phyloP scores from a whole-genome alignment of 2,113 vertebrate species.

The Alectura lathami region DNA sequence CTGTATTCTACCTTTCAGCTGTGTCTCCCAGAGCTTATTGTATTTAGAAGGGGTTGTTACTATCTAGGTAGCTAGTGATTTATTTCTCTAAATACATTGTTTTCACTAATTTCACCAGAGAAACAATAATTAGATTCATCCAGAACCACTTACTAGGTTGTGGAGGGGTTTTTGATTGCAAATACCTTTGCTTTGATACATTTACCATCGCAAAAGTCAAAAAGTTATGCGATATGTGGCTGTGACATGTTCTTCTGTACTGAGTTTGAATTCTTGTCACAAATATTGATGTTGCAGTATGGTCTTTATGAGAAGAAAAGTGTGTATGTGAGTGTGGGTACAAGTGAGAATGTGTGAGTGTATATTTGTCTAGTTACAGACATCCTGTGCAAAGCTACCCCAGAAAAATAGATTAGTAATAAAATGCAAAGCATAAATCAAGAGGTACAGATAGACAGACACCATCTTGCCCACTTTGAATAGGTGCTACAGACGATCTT shows the following conservation, averaged over 20 bases:
- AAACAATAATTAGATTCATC: background rate
- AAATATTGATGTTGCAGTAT: background rate
- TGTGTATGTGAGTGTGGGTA: background rate
- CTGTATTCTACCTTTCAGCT: background rate
- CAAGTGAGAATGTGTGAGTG: background rate
- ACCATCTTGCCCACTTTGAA: background rate
- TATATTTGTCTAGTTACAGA: background rate
- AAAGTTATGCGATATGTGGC: background rate
- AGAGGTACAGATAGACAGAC: background rate
- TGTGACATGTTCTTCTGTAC: background rate
- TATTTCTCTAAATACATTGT: background rate
- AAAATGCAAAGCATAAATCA: background rate
- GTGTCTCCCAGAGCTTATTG: background rate
- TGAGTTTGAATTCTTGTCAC: background rate
- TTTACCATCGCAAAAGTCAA: background rate
- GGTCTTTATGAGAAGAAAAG: background rate
- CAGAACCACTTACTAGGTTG: background rate
- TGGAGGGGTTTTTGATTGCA: background rate
- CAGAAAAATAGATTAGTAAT: background rate
- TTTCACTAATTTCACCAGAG: background rate
- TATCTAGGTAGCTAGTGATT: background rate
- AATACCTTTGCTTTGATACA: background rate
- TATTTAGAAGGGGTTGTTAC: background rate
- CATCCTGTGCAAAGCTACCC: background rate
- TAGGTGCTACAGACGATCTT: slow-evolving; percentile 10